Base-by-base conservation (phyloP, 2,888 invertebrate genomes). In the Furcula furcula region DNA sequence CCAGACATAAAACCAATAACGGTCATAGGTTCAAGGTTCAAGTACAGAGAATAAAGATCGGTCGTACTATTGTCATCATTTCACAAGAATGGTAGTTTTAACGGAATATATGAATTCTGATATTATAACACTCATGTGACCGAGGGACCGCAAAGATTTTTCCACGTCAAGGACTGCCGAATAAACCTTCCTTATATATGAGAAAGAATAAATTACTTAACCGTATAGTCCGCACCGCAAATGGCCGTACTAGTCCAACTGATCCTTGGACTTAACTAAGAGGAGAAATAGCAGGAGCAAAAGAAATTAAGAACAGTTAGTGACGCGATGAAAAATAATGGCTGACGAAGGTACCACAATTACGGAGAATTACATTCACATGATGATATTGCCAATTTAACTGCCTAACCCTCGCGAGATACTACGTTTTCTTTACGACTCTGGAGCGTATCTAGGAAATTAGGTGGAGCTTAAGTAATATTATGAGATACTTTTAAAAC, bases 291-390 rank as follows among this genome's bases (percentile, higher is more conserved):
- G 41, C 32, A 40, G 42, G 47, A 47, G 51, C 36, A 39, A 53
- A 56, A 49, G 55, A 54, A 55, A 61, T 63, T 54, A 55, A 55
- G 51, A 51, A 46, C 55, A 53, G 46, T 60, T 54, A 63, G 52
- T 47, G 50, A 45, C 40, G 46, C 47, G 56, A 69, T 76, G 72
- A 75, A 74, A 76, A 62, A 65, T 67, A 69, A 76, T 46, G 62
- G 45, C 46, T 47, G 34, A 47, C 53, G 55, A 55, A n/a, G n/a
- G n/a, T n/a, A 55, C 55, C 45, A 58, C 66, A 70, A 73, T 74
- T 69, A 68, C 55, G 43, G 49, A 46, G 51, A 60, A 67, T 68
- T 61, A 64, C 58, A 54, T 53, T 55, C 55, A 55, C 52, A 55
- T 53, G 50, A 53, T 50, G 37, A 39, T 37, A 40, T 55, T 49